These are phyloP conservation scores for Drosophila tsacasi DNA, from an alignment of 1,140 invertebrate genomes.

Conservation along the genomic window DNA sequence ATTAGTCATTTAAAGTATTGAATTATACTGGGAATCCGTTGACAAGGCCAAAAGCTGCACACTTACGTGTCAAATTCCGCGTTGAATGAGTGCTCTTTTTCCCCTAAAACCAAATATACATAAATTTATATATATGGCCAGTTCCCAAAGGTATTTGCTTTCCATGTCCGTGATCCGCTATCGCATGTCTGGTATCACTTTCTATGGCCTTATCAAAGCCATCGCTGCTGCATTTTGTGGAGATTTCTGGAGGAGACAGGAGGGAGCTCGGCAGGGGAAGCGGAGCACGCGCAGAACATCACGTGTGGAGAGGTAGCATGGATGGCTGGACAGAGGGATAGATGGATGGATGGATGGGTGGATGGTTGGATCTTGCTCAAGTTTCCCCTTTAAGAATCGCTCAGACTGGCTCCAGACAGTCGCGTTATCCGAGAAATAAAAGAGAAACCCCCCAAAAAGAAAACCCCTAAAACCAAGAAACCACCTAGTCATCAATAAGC, in stretches of 20 bases:
- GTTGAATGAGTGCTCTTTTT: background rate
- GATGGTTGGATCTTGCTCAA: slow-evolving; percentile 6
- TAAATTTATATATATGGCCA: background rate
- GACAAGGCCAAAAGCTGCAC: slow-evolving; percentile 34
- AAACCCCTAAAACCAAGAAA: background rate
- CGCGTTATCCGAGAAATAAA: slow-evolving; percentile 15
- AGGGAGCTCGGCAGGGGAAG: background rate
- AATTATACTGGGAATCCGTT: slow-evolving; percentile 17
- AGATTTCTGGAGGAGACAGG: background rate
- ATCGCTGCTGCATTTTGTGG: slow-evolving; percentile 7
- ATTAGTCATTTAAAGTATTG: slow-evolving; percentile 20
- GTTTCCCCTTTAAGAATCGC: slow-evolving; percentile 3
- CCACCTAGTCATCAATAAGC: background rate
- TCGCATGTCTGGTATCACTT: slow-evolving; percentile 52
- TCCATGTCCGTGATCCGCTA: slow-evolving; percentile 35
- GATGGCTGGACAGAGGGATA: slow-evolving; percentile 15
- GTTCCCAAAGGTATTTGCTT: slow-evolving; percentile 53
- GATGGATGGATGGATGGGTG: slow-evolving; percentile 14
- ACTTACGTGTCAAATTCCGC: slow-evolving; percentile 4
- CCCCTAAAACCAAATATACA: background rate
- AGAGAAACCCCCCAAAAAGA: background rate
- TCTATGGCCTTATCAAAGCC: slow-evolving; percentile 39
- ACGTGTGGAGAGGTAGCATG: slow-evolving; percentile 6
- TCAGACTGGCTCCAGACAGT: slow-evolving; percentile 34
- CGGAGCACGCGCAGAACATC: slow-evolving; percentile 36